A percentile compares a stretch with the other conserved stretches of the same genome.
phyloP scores from a whole-genome alignment of 2,113 vertebrate genomes.

The Regulus satrapa region DNA sequence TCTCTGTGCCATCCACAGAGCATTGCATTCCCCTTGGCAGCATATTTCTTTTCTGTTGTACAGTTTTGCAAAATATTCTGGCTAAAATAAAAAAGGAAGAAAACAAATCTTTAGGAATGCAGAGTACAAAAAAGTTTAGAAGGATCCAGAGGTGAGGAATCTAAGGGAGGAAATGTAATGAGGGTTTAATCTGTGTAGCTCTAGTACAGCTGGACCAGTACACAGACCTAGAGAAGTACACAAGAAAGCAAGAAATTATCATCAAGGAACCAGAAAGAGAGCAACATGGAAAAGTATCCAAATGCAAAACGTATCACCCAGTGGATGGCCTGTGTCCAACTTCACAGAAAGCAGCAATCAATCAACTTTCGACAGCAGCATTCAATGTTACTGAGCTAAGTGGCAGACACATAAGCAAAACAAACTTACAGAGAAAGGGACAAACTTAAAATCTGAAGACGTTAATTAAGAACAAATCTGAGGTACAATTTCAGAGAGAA shows the following conservation, averaged over 20 bases:
- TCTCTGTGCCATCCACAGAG: neutral
- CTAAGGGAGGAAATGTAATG: neutral
- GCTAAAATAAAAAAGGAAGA: neutral
- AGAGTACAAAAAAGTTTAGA: neutral
- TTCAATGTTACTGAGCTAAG: neutral
- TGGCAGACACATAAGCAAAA: neutral
- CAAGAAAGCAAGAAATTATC: neutral
- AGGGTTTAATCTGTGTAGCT: neutral
- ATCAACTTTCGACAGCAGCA: neutral
- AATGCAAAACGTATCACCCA: neutral
- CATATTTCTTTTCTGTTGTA: neutral
- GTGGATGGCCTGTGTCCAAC: neutral
- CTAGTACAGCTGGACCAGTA: neutral
- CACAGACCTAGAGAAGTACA: neutral
- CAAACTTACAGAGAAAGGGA: neutral
- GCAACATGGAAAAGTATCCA: neutral
- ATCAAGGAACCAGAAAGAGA: neutral
- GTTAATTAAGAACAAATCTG: neutral
- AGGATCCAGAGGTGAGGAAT: neutral
- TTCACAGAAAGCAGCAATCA: neutral
- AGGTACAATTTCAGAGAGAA: neutral
- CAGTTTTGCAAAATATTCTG: neutral
- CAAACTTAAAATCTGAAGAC: neutral
- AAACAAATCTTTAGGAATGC: neutral
- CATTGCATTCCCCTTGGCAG: neutral